These are phyloP conservation scores for Tetheella fluctuosa DNA, from an alignment of 2,888 invertebrate species.

Conservation along the genomic window DNA sequence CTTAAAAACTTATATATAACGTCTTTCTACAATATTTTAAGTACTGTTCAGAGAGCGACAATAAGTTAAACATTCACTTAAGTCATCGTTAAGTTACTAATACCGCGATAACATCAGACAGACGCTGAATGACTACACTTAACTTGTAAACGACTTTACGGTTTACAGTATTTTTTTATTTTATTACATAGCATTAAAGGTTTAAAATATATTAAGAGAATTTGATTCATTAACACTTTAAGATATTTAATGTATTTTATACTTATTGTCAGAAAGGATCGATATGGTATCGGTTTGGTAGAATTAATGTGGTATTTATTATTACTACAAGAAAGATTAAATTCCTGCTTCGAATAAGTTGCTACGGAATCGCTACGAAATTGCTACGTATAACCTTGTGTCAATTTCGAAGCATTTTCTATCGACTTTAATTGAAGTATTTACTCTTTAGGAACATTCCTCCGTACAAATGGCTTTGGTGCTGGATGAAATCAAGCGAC, in stretches of 20 bases:
- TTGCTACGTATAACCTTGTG: background rate
- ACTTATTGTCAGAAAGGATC: too few relatives aligned
- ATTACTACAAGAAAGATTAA: too few relatives aligned
- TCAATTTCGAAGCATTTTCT: background rate
- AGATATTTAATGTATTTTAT: too few relatives aligned
- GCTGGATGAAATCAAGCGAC: slow-evolving; percentile 69
- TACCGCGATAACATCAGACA: background rate
- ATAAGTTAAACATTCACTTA: slow-evolving; percentile 25
- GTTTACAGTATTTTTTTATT: slow-evolving; percentile 35
- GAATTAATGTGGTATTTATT: too few relatives aligned
- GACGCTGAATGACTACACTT: slow-evolving; percentile 40
- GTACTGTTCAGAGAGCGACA: slow-evolving; percentile 22
- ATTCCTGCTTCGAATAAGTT: background rate
- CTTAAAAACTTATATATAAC: too few relatives aligned
- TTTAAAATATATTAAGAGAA: slow-evolving; percentile 40
- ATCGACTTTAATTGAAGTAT: background rate
- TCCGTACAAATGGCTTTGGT: slow-evolving; percentile 89
- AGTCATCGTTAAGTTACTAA: slow-evolving; percentile 33
- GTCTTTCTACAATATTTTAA: background rate
- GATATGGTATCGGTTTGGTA: too few relatives aligned
- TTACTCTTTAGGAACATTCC: slow-evolving; percentile 82
- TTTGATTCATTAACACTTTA: too few relatives aligned
- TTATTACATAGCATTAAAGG: slow-evolving; percentile 14
- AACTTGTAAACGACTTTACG: slow-evolving; percentile 36
- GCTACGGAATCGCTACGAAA: background rate